Conservation (phyloP, 2,797 vertebrate species). For the Agapornis canus region DNA sequence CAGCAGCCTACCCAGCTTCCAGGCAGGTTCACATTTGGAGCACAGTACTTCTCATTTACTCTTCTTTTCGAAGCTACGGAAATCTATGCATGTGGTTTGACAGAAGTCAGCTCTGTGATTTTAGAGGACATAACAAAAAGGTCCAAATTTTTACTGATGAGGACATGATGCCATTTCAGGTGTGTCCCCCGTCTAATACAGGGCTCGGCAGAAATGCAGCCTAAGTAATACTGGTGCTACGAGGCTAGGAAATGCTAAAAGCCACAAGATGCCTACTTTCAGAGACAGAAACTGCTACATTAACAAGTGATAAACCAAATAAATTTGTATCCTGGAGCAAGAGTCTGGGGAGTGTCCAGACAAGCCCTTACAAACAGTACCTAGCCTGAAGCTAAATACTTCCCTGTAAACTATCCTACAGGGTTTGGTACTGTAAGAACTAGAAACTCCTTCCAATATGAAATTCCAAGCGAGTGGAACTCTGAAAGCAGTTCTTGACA, state of each 20-base stretch:
- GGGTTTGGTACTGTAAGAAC: neutral
- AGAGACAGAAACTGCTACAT: neutral
- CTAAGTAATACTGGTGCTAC: neutral
- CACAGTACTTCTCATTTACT: neutral
- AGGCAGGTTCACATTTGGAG: neutral
- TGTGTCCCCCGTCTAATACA: neutral
- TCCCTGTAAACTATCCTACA: conserved; percentile 18
- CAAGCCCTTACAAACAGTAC: conserved; percentile 55
- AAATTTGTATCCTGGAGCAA: conserved; percentile 35
- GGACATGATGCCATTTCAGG: neutral
- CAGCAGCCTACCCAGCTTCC: neutral
- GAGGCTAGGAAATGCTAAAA: neutral
- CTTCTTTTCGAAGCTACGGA: neutral
- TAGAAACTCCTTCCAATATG: neutral
- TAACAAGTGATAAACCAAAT: neutral
- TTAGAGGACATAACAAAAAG: neutral
- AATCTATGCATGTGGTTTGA: neutral
- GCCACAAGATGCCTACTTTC: neutral
- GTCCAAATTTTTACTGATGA: neutral
- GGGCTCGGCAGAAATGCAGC: neutral
- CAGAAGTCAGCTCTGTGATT: neutral
- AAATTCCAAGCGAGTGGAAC: neutral
- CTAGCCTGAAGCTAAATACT: conserved; percentile 35
- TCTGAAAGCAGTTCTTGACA: neutral
- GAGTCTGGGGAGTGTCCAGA: conserved; percentile 49